These are phyloP conservation scores for Trichonephila inaurata DNA, from an alignment of 1,140 invertebrate species.

Conservation along the genomic window DNA sequence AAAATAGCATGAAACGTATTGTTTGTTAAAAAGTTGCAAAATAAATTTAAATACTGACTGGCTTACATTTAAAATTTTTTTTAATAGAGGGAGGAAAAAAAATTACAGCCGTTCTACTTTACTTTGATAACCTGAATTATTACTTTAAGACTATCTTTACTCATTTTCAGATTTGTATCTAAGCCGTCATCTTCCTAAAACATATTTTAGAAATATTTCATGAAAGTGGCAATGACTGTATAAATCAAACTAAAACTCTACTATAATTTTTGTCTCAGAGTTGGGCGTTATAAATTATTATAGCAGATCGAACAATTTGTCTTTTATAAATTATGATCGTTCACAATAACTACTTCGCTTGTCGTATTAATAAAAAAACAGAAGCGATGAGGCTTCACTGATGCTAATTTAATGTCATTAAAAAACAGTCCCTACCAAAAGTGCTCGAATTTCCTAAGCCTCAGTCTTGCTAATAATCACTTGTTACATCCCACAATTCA, in stretches of 20 bases:
- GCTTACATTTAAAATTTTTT: too few species aligned
- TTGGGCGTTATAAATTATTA: slow-evolving; percentile 22
- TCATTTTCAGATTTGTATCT: too few species aligned
- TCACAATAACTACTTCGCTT: slow-evolving; percentile 30
- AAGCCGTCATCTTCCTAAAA: too few species aligned
- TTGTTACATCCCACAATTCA: slow-evolving; percentile 63
- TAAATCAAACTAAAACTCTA: neutral
- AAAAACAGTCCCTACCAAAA: slow-evolving; percentile 57
- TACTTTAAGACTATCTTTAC: too few species aligned
- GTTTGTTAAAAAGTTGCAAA: too few species aligned
- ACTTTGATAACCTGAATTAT: too few species aligned
- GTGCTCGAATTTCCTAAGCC: slow-evolving; percentile 38
- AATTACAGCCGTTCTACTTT: too few species aligned
- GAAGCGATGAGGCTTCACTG: slow-evolving; percentile 45
- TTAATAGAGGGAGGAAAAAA: too few species aligned
- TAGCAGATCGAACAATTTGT: slow-evolving; percentile 28
- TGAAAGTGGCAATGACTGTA: neutral
- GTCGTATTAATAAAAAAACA: slow-evolving; percentile 65
- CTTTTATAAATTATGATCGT: slow-evolving; percentile 53
- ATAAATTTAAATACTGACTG: too few species aligned
- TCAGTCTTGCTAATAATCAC: slow-evolving; percentile 67
- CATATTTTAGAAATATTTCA: too few species aligned
- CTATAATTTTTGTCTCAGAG: slow-evolving; percentile 19
- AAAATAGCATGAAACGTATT: too few species aligned
- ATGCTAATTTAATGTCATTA: slow-evolving; percentile 73